Conservation (phyloP, 2,888 invertebrate genomes). For the Sinodicranocentrus sp. region DNA sequence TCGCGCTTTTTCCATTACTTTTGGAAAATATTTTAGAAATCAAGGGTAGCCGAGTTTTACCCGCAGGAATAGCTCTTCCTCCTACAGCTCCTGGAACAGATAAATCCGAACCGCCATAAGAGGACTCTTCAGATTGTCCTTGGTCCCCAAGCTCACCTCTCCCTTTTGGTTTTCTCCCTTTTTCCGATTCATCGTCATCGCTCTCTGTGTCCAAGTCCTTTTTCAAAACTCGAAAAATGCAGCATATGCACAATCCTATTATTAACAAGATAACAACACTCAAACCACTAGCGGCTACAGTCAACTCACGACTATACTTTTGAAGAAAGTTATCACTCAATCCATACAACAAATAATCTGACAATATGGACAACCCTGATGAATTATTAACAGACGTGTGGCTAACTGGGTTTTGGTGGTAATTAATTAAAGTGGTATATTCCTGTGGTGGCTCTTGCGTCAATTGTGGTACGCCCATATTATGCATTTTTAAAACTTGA, state of each 20-base stretch:
- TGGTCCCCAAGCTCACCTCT: neutral
- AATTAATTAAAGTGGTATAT: neutral
- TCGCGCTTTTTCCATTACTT: slow-evolving; percentile 46
- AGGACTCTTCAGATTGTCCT: slow-evolving; percentile 30
- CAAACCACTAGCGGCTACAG: slow-evolving; percentile 66
- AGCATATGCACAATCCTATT: slow-evolving; percentile 70
- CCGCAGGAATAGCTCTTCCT: neutral
- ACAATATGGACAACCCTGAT: slow-evolving; percentile 19
- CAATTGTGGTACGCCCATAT: slow-evolving; percentile 14
- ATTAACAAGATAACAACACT: slow-evolving; percentile 67
- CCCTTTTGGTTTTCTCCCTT: slow-evolving; percentile 2
- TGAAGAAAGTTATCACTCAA: slow-evolving; percentile 43
- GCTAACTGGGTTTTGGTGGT: neutral
- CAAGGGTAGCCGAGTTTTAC: slow-evolving; percentile 11
- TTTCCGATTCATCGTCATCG: neutral
- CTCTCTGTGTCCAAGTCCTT: neutral
- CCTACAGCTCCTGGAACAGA: too few species aligned
- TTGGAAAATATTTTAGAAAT: slow-evolving; percentile 56
- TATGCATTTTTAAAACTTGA: neutral
- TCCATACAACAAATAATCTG: slow-evolving; percentile 47
- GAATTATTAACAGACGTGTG: neutral
- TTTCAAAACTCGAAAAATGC: slow-evolving; percentile 29
- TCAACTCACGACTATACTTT: slow-evolving; percentile 63
- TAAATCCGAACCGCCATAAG: slow-evolving; percentile 12
- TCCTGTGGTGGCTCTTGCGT: neutral